Percentiles rank a stretch among this genome's conserved stretches.
Evolutionary conservation across 2,113 vertebrate species (phyloP).

Genomic region (Campylorhamphus procurvoides): DNA sequence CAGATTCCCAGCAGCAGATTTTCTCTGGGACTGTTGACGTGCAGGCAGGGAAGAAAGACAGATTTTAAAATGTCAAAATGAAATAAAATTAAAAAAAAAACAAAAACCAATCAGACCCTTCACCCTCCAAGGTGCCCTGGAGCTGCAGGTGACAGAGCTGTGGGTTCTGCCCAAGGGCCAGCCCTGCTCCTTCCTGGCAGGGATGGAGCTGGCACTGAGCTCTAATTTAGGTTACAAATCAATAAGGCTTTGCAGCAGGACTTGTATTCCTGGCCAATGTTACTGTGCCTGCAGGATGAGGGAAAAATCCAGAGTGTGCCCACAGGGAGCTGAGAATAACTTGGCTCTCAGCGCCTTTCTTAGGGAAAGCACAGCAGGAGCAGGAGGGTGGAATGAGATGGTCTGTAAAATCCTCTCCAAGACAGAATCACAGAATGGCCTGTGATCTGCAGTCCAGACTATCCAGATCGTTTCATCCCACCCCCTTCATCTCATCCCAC

Average conservation of each 20-base stretch:
- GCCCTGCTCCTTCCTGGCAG: neutral
- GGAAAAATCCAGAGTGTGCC: neutral
- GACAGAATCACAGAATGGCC: neutral
- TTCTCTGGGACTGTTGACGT: neutral
- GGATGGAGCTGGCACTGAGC: neutral
- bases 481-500: no score
- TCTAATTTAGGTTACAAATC: no score
- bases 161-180: neutral
- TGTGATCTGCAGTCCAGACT: neutral
- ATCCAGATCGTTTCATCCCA: neutral
- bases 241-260: neutral
- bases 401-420: neutral
- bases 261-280: neutral
- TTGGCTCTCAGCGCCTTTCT: neutral
- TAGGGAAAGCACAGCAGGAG: neutral
- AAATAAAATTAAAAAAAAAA: neutral
- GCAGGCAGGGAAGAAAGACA: neutral
- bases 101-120: neutral
- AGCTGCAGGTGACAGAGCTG: neutral
- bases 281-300: neutral
- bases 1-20: neutral
- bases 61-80: no score
- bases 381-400: neutral
- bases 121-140: neutral
- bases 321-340: neutral